Base-by-base conservation (phyloP, 2,113 vertebrate genomes). In the Falco punctatus region DNA sequence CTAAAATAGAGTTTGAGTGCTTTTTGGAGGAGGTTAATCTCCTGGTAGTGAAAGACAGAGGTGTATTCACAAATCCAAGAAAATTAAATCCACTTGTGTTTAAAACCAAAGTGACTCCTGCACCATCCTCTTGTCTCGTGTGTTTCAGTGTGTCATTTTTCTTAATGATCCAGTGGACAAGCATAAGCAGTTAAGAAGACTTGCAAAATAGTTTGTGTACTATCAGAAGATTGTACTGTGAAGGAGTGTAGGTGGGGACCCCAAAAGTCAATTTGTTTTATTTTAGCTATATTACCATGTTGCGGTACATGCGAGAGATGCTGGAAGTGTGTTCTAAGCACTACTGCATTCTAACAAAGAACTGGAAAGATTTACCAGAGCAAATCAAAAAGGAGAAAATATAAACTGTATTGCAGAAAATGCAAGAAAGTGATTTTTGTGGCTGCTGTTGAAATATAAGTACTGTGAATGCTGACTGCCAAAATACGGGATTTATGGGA, bases 391-490 rank as follows among this genome's bases (percentile, higher is more conserved):
- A 4, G 26, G 40, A 54, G 57, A 80, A 61, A 80, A 88, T 92
- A 90, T 84, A 87, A 97, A 97, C 81, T 92, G 70, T 96, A 28
- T 96, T 96, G 92, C 90, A 87, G 90, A 92, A 89, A 86, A 96
- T 93, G 72, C 89, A 96, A 91, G 82, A 72, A 81, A 94, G 66
- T 79, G 64, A 23, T 28, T 81, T 93, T 90, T 96, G 84, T 80
- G 78, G n/a, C 88, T 96, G 48, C 95, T 94, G 46, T 94, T 98
- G 98, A 98, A 98, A 97, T 97, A 84, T 62, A 98, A 95, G 95
- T 94, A 86, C 94, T 64, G 48, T 96, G 97, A 97, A 95, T 97
- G 97, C 97, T 97, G 97, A 97, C 97, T 95, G 94, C 94, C 83
- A 80, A 96, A 92, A 95, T 96, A 86, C 0, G 49, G 96, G 81